Evolutionary conservation across 2,888 invertebrate species (phyloP), one percentile per base, ranked within the genome.

Genomic region (Lepetodrilus schrolli): DNA sequence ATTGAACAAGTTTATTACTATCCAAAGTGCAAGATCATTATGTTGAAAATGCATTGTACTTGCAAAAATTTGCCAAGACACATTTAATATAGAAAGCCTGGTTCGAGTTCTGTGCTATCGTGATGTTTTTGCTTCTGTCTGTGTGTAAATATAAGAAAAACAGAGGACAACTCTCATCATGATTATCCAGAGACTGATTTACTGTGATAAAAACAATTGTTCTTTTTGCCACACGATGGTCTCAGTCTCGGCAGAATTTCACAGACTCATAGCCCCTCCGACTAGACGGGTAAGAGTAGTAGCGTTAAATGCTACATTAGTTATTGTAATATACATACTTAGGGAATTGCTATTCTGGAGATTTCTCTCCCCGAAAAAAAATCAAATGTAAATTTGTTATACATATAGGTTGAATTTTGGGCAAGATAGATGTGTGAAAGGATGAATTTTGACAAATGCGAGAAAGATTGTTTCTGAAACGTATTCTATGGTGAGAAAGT

Each of bases 161-260:
- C 26, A 17, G 34, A 58, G 58, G 30, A 30, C 43, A 43, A 43
- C 43, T 58, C 17, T 23, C 34, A 58, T n/a, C n/a, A n/a, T n/a
- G n/a, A n/a, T n/a, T n/a, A n/a, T n/a, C n/a, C n/a, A n/a, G n/a
- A n/a, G n/a, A n/a, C n/a, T n/a, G n/a, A n/a, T n/a, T n/a, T n/a
- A n/a, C n/a, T n/a, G n/a, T n/a, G n/a, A n/a, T n/a, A n/a, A n/a
- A n/a, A n/a, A n/a, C n/a, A 47, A 68, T 20, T 23, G 20, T 65
- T 65, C 26, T 68, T 68, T 23, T 21, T 38, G 43, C 21, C 68
- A 26, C 68, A 68, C 68, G 26, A 47, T 68, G 68, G 20, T 47
- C 43, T 26, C 70, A 37, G 51, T 70, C 51, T 38, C 50, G 66
- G 72, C 72, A 72, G 72, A 72, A 72, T 72, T 72, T 72, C 72